phyloP scores from a whole-genome alignment of 1,140 invertebrate genomes.

The Dendroctonus valens region DNA sequence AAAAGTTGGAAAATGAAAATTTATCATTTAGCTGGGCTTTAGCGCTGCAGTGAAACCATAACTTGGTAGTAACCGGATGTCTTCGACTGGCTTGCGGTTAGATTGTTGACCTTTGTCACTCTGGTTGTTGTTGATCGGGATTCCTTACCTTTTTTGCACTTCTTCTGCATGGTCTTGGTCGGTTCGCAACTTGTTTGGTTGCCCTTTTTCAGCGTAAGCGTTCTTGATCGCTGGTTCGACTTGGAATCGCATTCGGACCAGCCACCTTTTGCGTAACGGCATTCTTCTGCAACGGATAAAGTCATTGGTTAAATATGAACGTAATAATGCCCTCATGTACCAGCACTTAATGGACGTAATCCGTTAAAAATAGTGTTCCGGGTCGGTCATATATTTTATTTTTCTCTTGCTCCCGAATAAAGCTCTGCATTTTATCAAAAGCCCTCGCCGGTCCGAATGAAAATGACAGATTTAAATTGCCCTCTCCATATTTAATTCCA shows the following conservation, averaged over 20 bases:
- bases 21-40: constrained; percentile 9
- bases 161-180: constrained; percentile 84
- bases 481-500: too few relatives aligned
- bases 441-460: too few relatives aligned
- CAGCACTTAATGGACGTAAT: too few relatives aligned
- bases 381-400: too few relatives aligned
- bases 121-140: background rate
- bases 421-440: too few relatives aligned
- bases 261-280: constrained; percentile 77
- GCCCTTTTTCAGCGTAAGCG: constrained; percentile 79
- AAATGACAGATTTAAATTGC: too few relatives aligned
- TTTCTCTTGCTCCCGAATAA: too few relatives aligned
- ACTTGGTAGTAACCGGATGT: too few relatives aligned
- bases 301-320: too few relatives aligned
- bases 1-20: constrained; percentile 10
- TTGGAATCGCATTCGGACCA: constrained; percentile 85
- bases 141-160: constrained; percentile 81
- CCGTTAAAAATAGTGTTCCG: too few relatives aligned
- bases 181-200: constrained; percentile 72
- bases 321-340: too few relatives aligned
- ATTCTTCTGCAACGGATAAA: constrained; percentile 54
- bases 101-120: background rate
- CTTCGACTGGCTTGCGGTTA: background rate
- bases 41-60: background rate
- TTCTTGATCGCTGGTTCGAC: constrained; percentile 75